Evolutionary conservation across 1,140 invertebrate genomes (phyloP).

Genomic region (Acromyrmex heyeri): DNA sequence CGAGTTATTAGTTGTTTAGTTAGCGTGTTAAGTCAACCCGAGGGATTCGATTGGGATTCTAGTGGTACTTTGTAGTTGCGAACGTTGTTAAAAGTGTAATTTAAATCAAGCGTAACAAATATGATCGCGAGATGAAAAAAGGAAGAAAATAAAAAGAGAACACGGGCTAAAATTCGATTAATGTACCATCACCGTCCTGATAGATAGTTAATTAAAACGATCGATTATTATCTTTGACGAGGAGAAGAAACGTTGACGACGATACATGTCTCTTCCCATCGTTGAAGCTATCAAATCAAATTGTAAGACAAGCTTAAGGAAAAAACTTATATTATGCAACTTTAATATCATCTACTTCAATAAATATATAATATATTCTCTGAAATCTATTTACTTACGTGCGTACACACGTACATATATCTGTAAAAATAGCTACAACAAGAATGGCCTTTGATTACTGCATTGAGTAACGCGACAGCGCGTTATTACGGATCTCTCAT

Average conservation of each 20-base stretch:
- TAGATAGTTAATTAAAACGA: constrained; percentile 19
- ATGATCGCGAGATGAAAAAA: constrained; percentile 48
- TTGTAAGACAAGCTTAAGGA: constrained; percentile 66
- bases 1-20: constrained; percentile 80
- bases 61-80: constrained; percentile 82
- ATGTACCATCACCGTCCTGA: constrained; percentile 78
- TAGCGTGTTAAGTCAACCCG: constrained; percentile 81
- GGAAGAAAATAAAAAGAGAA: constrained; percentile 74
- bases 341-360: constrained; percentile 72
- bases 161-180: constrained; percentile 84
- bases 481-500: constrained; percentile 72
- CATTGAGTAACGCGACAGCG: constrained; percentile 80
- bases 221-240: constrained; percentile 31
- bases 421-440: constrained; percentile 76
- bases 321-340: constrained; percentile 67
- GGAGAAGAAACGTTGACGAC: constrained; percentile 32
- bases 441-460: constrained; percentile 84
- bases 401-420: constrained; percentile 16
- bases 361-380: constrained; percentile 76
- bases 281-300: constrained; percentile 58
- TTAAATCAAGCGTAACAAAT: constrained; percentile 24
- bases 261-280: constrained; percentile 8
- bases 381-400: constrained; percentile 49
- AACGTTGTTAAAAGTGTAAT: constrained; percentile 48
- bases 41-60: constrained; percentile 84